Base-by-base conservation (phyloP, 1,140 invertebrate species). In the Anagrus nilaparvatae region DNA sequence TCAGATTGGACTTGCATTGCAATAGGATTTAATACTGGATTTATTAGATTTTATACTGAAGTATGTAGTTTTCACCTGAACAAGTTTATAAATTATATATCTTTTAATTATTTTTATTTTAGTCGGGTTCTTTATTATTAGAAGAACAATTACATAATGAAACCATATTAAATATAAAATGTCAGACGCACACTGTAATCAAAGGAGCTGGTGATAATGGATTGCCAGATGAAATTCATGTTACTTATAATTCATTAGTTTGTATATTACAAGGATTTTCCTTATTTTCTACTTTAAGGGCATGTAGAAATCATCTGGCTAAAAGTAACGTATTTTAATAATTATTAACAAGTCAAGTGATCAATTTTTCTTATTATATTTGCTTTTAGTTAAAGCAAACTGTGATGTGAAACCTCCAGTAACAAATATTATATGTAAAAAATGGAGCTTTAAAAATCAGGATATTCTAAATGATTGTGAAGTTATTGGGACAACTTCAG, bases 1-100 rank as follows among this genome's bases (percentile, higher is more conserved):
- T 77, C 83, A 30, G 92, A 97, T 61, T 97, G 92, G 92, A 93
- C 89, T 10, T 93, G 88, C 64, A 77, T 96, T 46, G 77, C 84
- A 46, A 74, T 94, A 43, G 92, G 92, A 16, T 87, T 92, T 52
- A 78, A 76, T 49, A 81, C 82, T 46, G 93, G 94, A 21, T 79
- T 76, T 69, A 70, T 96, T 23, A 71, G 81, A 47, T 90, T 96
- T 67, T 96, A 92, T 59, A 90, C 87, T 8, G 91, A 84, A 63
- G 79, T 81, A 67, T 59, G 48, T 43, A 19, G 3, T 14, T 30
- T 36, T 30, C n/a, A n/a, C n/a, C n/a, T 7, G 33, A 2, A 33
- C 2, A 29, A 29, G 27, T 20, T 25, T 34, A 17, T 14, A 34
- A 19, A 14, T 23, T 29, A 19, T 29, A 24, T 51, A 28, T 28